phyloP scores from a whole-genome alignment of 2,888 invertebrate genomes.

The Drosophila maculinotata region DNA sequence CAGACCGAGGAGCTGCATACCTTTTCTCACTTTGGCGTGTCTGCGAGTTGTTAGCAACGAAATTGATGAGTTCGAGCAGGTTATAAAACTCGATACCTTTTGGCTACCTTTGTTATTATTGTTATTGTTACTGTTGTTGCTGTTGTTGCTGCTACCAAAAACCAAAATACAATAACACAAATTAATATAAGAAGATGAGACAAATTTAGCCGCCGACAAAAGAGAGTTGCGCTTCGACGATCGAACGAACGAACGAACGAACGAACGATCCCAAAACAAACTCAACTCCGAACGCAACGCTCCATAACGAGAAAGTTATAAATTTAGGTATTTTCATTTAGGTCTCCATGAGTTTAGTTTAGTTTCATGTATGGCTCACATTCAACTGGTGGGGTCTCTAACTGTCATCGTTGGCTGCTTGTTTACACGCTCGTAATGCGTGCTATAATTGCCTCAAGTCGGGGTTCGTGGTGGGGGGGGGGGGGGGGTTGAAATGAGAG shows the following conservation, averaged over 20 bases:
- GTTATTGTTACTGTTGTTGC: constrained; percentile 36
- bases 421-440: constrained; percentile 75
- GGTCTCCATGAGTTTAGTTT: constrained; percentile 1
- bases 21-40: constrained; percentile 80
- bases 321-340: constrained; percentile 79
- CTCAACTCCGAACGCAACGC: constrained; percentile 34
- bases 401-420: constrained; percentile 76
- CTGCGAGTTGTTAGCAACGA: constrained; percentile 80
- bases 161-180: constrained; percentile 79
- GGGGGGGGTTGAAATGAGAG: not conserved
- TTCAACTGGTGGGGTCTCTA: constrained; percentile 66
- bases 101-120: constrained; percentile 67
- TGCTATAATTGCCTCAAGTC: constrained; percentile 43
- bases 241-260: too few species aligned
- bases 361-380: constrained; percentile 3
- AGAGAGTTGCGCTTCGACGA: constrained; percentile 56
- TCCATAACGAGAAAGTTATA: constrained; percentile 82
- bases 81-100: constrained; percentile 80
- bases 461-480: not conserved
- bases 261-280: constrained; percentile 10
- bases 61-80: constrained; percentile 82
- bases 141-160: constrained; percentile 51
- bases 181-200: constrained; percentile 81
- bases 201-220: constrained; percentile 81
- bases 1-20: constrained; percentile 62